Evolutionary conservation across 1,140 invertebrate species (phyloP), one percentile per base, ranked within the genome.

Genomic region (Drosophila fuyamai): DNA sequence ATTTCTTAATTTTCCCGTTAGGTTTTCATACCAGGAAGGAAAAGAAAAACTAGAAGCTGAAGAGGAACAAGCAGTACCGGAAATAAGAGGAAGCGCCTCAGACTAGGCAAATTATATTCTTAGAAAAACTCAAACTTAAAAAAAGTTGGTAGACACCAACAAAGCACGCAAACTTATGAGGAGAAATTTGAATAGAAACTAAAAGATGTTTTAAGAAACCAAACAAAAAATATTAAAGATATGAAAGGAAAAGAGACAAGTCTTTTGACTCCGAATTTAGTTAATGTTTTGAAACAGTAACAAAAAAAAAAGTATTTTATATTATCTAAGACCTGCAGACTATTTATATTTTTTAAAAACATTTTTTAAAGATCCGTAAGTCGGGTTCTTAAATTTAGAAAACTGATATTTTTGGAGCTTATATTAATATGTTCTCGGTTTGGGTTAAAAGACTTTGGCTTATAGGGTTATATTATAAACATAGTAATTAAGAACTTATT

Each of bases 1-100:
- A 83, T 82, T 82, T 82, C 75, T 65, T 78, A 78, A 82, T 82
- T 76, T 80, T 81, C 57, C 47, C 48, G 36, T 43, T 63, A 29
- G 54, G 14, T 62, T 62, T 43, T 43, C 5, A 29, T 23, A 43
- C 23, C 41, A 40, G 14, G 6, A 48, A 44, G 61, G 32, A 32
- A 23, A 67, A 18, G 12, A 14, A 29, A 50, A 40, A 9, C 13
- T 27, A 6, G 23, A 48, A n/a, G 47, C n/a, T 35, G 9, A 5
- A 43, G 23, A 16, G 32, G n/a, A 29, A 32, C 10, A 16, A 43
- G 13, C n/a, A 16, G 9, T 4, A 16, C 5, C 9, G 16, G 14
- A 68, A 47, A 47, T 16, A n/a, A 18, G 10, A 38, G 50, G 63
- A 71, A 36, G 16, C 23, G 27, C 41, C 5, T 8, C 12, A 71